Evolutionary conservation across 1,140 invertebrate species (phyloP), one percentile per base, ranked within the genome.

Genomic region (Plodia interpunctella): DNA sequence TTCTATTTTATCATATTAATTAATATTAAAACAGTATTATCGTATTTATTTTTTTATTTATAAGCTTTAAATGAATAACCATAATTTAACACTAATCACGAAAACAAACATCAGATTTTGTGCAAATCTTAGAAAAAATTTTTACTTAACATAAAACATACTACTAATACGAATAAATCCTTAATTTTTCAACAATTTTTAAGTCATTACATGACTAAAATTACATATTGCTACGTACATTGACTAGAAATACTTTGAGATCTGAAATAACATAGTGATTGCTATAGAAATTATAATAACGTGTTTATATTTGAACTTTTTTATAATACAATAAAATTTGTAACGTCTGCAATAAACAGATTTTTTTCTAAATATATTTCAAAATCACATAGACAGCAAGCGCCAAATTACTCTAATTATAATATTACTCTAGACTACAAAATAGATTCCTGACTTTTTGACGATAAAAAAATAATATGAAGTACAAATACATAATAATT

Each of bases 1-100:
- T 38, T 2, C 13, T 5, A 44, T 15, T 59, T 64, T 55, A 57
- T 38, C 56, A 52, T 62, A 59, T 57, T 65, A 57, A 11, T 59
- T 58, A 63, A 15, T 44, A 44, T 15, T 44, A 44, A 44, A 44
- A 44, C 38, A 44, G 10, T 15, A 15, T n/a, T 17, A n/a, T 15
- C 15, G 2, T 44, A 15, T n/a, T 15, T 44, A 2, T 15, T 15
- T 11, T 44, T 44, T 44, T 44, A 44, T 44, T 44, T 44, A 15
- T 44, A 44, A 44, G 9, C 38, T 15, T n/a, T 44, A 3, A 44
- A 44, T 15, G 2, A 44, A 44, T n/a, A 17, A 10, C 6, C 30
- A 32, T 1, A 32, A 32, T 1, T 32, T 1, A 5, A 28, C 28
- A 38, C 5, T 38, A 11, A 38, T 38, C 2, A 38, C 2, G n/a